Base-by-base conservation (phyloP, 1,140 invertebrate genomes). In the Eueides isabella region DNA sequence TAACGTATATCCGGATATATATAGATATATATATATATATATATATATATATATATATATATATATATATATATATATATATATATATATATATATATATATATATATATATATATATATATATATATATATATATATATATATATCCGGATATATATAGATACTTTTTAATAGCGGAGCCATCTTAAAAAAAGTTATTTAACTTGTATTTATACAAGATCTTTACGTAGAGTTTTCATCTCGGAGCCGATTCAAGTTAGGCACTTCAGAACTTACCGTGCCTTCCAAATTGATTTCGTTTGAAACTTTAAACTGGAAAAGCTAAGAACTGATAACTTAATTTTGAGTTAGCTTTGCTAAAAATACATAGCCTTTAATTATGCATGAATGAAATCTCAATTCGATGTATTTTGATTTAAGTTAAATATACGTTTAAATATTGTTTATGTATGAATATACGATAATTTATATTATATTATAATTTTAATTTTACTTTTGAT, bases 281-380 rank as follows among this genome's bases (percentile, higher is more conserved):
- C 70, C 69, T 73, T 65, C 72, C 79, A 84, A 85, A 84, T 83
- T 84, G 81, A 84, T 84, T 85, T 77, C 80, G 76, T 81, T 82
- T 74, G 76, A 74, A 82, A 85, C 75, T 83, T 76, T 55, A 66
- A 80, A 82, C 74, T 83, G 65, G 69, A 72, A 76, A 73, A 67
- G 72, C 72, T 73, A 73, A 68, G 72, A 73, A 73, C 67, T 74
- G 72, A 65, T 74, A 74, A 74, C 72, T 74, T 65, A 29, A 69
- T 74, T 69, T 65, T 55, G 29, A 55, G 67, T 74, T 64, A 41
- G 66, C 67, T 69, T 74, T 74, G 41, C 72, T 74, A 74, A 74
- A 74, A 69, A 74, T 70, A 69, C 71, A 65, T 66, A 23, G 66
- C 55, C 19, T 33, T 69, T 74, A 74, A 74, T 73, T 73, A 73